Evolutionary conservation across 23 tunicate species (phyloP), one percentile per base, ranked within the genome.

Genomic region (Halocynthia roretzi): DNA sequence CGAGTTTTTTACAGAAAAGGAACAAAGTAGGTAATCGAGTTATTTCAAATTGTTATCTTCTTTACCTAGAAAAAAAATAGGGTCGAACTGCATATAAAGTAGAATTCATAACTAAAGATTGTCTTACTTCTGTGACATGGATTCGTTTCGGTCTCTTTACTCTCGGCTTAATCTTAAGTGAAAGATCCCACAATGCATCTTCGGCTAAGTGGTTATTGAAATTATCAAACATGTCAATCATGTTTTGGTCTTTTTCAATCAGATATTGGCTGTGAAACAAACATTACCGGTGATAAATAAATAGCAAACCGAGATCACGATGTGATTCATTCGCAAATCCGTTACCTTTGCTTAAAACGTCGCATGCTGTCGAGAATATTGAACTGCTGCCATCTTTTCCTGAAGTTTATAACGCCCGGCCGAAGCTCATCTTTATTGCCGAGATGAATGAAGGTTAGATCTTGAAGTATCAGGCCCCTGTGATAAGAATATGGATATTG

Each of bases 341-440:
- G 6, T 9, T 53, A 92, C 98, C 87, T 86, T 72, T 86, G 98
- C 67, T 92, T 92, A 61, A 92, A 92, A 40, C 87, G 72, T 82
- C 98, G 65, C 87, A 92, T 80, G 40, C 82, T 86, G 62, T 92
- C 98, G 14, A 93, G 90, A 40, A 93, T 87, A 56, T 83, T 75
- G 66, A 93, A 93, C 77, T 93, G 98, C 56, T 87, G 94, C 94
- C 94, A 93, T 57, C 98, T 76, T 66, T 87, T 87, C 31, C 98
- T 71, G 83, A 92, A 92, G 81, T 92, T 92, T 57, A 92, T 62
- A 31, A 92, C 52, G 5, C 98, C 98, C 8, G 92, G 87, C 63
- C 83, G 84, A 67, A 92, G 81, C 62, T 92, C 92, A 51, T 92
- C 98, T 50, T 74, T 92, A 77, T 92, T 92, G 44, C 98, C 98